phyloP scores from a whole-genome alignment of 2,888 invertebrate genomes.

The Chalcosyrphus nemorum region DNA sequence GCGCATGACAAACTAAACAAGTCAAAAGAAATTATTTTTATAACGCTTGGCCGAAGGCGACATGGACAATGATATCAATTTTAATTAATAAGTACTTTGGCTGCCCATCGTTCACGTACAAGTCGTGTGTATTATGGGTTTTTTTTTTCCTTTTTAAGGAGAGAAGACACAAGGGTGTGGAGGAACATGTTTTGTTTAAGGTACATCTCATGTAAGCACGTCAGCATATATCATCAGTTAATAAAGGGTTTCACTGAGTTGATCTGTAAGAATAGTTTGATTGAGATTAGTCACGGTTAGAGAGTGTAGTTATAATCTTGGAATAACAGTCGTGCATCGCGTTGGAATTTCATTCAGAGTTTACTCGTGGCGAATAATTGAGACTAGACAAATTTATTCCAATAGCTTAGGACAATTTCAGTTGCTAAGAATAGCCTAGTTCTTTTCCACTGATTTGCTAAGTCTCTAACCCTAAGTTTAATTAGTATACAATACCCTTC shows the following conservation, averaged over 20 bases:
- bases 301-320: neutral
- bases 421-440: no score
- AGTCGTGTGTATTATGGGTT: neutral
- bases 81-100: slow-evolving; percentile 61
- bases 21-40: slow-evolving; percentile 4
- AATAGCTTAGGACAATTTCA: no score
- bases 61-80: slow-evolving; percentile 52
- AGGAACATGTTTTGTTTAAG: slow-evolving; percentile 6
- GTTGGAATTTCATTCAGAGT: neutral
- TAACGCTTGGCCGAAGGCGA: slow-evolving; percentile 30
- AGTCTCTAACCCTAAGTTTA: no score
- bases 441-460: no score
- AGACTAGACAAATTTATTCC: no score
- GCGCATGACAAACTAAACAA: neutral
- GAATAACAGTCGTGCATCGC: neutral
- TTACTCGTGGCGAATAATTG: no score
- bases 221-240: slow-evolving; percentile 36
- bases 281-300: neutral
- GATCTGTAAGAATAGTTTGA: neutral
- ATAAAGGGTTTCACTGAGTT: slow-evolving; percentile 26
- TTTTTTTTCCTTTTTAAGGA: neutral
- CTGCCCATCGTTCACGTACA: slow-evolving; percentile 19
- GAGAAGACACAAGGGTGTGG: neutral
- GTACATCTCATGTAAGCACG: neutral
- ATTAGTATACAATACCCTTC: no score